Conservation (phyloP, 1,140 invertebrate species). For the Drosophila auraria region DNA sequence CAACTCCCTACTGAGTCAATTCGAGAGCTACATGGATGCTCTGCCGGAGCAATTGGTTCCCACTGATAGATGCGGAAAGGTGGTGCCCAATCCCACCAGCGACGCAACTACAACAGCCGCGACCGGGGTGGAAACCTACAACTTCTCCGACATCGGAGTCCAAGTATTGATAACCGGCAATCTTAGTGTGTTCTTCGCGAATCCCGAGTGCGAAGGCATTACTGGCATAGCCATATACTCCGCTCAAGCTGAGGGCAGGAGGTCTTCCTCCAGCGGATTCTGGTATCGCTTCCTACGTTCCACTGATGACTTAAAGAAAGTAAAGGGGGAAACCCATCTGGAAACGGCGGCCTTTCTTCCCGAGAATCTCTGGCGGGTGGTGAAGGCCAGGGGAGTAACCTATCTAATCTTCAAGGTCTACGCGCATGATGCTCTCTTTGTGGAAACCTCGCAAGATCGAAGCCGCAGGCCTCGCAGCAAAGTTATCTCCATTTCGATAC, state of each 20-base stretch:
- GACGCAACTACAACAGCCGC: constrained; percentile 11
- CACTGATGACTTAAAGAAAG: constrained; percentile 46
- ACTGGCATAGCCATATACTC: constrained; percentile 75
- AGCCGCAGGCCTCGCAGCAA: constrained; percentile 71
- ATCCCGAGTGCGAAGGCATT: constrained; percentile 61
- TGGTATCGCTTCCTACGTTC: constrained; percentile 71
- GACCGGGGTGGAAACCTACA: constrained; percentile 53
- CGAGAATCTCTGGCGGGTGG: constrained; percentile 47
- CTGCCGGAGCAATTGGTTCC: constrained; percentile 62
- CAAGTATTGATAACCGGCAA: constrained; percentile 62
- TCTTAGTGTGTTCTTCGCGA: constrained; percentile 74
- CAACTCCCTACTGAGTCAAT: constrained; percentile 60
- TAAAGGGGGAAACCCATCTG: constrained; percentile 52
- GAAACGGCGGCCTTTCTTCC: constrained; percentile 67
- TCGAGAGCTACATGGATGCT: constrained; percentile 75
- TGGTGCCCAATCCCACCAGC: constrained; percentile 15
- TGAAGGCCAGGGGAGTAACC: constrained; percentile 4
- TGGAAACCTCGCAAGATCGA: constrained; percentile 47
- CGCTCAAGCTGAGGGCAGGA: background rate
- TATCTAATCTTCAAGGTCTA: constrained; percentile 73
- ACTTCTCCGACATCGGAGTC: constrained; percentile 64
- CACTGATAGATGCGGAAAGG: constrained; percentile 39
- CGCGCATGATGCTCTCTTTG: constrained; percentile 73
- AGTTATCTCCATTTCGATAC: constrained; percentile 76
- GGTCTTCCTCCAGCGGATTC: constrained; percentile 40